Evolutionary conservation across 1,140 invertebrate species (phyloP), one percentile per base, ranked within the genome.

Genomic region (Proctacanthus coquilletti): DNA sequence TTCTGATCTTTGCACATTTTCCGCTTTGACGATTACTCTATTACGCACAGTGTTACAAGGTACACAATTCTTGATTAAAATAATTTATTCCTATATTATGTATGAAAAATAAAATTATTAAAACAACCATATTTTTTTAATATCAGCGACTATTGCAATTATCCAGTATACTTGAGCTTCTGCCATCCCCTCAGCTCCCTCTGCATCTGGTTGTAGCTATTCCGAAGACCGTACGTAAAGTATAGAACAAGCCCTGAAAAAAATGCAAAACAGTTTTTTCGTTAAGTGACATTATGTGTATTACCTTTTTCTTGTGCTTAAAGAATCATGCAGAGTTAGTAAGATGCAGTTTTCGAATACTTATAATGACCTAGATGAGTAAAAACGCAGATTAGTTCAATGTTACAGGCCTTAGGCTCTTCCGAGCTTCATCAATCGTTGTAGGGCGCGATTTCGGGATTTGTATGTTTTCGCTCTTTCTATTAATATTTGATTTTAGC

Each of bases 181-280:
- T 55, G 52, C 54, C 54, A 57, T 40, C 54, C 54, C 32, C 46
- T 43, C 21, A 50, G 43, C 42, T 52, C 52, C 13, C 54, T 51
- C 34, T 45, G 45, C 42, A 57, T 42, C 21, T 57, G 50, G 19
- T 52, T 52, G 39, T 51, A 57, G 52, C 54, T 57, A 44, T 57
- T 57, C 18, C 52, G 54, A 30, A 57, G 48, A 36, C 54, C 54
- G 19, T 57, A 57, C 34, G 52, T 43, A 25, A 57, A 57, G 46
- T 57, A 57, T 43, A 57, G 52, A 43, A 50, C 50, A 3, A 57
- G 43, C 42, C 54, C 54, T 57, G 35, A 25, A 19, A 18, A 33
- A 13, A 29, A 34, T 39, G 15, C 21, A 10, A 19, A 10, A 39
- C 25, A 34, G 2, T 34, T 18, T 25, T 18, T 14, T 18, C 18